phyloP scores from a whole-genome alignment of 1,140 invertebrate genomes.

The Drosophila paulistorum region DNA sequence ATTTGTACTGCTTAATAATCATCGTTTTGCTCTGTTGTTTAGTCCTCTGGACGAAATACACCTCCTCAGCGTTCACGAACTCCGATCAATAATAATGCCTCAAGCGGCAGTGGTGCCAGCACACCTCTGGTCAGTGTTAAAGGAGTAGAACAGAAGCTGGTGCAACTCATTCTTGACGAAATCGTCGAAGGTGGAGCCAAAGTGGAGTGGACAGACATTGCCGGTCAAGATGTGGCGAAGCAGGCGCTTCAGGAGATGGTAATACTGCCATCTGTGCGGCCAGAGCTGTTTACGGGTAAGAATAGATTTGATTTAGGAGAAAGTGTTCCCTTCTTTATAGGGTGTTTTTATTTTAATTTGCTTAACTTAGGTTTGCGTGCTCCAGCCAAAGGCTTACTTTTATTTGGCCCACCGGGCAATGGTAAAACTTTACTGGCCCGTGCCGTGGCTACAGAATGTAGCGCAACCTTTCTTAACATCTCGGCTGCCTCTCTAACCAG shows the following conservation, averaged over 20 bases:
- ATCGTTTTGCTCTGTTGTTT: not conserved
- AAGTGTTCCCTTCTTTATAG: not conserved
- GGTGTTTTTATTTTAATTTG: no score
- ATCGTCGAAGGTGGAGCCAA: conserved; percentile 90
- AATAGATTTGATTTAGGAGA: conserved; percentile 40
- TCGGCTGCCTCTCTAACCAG: conserved; percentile 99
- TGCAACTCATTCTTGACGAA: conserved; percentile 90
- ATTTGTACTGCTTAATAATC: no score
- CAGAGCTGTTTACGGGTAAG: conserved; percentile 96
- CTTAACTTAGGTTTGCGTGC: conserved; percentile 83
- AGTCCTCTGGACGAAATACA: conserved; percentile 84
- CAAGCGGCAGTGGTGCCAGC: conserved; percentile 83
- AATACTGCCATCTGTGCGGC: conserved; percentile 96
- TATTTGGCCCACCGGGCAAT: conserved; percentile 95
- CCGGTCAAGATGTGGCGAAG: conserved; percentile 95
- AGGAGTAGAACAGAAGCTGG: conserved; percentile 95
- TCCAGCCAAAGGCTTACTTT: conserved; percentile 95
- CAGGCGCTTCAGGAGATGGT: conserved; percentile 99
- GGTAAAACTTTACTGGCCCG: conserved; percentile 96
- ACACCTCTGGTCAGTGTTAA: conserved; percentile 85
- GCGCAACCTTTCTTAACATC: conserved; percentile 98
- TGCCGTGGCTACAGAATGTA: conserved; percentile 95
- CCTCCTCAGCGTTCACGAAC: conserved; percentile 77
- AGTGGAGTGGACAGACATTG: conserved; percentile 96
- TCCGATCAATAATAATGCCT: conserved; percentile 75